phyloP scores from a whole-genome alignment of 2,888 invertebrate genomes.

The Creontiades dilutus region DNA sequence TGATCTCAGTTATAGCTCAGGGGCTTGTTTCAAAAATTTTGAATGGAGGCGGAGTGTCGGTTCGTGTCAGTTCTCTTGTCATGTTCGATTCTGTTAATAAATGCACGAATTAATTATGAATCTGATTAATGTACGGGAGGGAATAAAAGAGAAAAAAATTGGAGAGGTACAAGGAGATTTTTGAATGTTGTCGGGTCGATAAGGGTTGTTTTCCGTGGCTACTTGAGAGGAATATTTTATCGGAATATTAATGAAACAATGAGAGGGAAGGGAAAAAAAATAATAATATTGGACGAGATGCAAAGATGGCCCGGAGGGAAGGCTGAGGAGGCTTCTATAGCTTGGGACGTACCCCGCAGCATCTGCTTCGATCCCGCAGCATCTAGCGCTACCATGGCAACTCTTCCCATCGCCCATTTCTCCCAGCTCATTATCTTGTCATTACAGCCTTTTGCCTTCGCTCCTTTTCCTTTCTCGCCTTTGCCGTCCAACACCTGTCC shows the following conservation, averaged over 20 bases:
- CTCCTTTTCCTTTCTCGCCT: slow-evolving; percentile 13
- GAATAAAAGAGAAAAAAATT: too few relatives aligned
- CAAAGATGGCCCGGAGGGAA: background rate
- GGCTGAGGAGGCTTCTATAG: background rate
- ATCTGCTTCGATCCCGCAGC: background rate
- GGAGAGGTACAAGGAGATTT: background rate
- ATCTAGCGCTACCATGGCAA: slow-evolving; percentile 20
- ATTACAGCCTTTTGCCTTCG: slow-evolving; percentile 42
- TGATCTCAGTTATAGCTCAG: background rate
- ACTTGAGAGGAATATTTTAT: slow-evolving; percentile 16
- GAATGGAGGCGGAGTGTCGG: background rate
- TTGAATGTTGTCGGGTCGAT: background rate
- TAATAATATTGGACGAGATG: slow-evolving; percentile 46
- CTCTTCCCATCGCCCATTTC: slow-evolving; percentile 19
- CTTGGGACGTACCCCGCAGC: background rate
- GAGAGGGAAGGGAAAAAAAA: background rate
- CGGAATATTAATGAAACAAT: slow-evolving; percentile 42
- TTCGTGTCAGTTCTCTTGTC: slow-evolving; percentile 31
- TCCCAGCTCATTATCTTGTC: slow-evolving; percentile 61
- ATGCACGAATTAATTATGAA: slow-evolving; percentile 39
- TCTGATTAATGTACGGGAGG: background rate
- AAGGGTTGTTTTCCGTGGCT: background rate
- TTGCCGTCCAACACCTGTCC: slow-evolving; percentile 61
- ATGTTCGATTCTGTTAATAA: slow-evolving; percentile 28
- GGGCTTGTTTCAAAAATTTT: background rate